These are phyloP conservation scores for Acheta domesticus DNA, from an alignment of 2,888 invertebrate species.

Conservation along the genomic window DNA sequence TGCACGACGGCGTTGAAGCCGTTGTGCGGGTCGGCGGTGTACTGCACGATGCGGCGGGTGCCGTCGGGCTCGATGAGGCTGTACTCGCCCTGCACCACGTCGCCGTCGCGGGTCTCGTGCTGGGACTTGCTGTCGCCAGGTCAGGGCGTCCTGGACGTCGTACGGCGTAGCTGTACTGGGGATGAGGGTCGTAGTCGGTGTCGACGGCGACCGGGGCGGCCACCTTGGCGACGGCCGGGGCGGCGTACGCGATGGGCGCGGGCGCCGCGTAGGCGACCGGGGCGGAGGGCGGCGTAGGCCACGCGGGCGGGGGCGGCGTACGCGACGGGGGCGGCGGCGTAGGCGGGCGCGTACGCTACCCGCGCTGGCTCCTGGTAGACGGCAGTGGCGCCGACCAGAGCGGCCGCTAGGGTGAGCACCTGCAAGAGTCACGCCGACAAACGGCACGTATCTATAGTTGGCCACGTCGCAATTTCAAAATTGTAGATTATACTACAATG, in stretches of 20 bases:
- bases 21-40: conserved; percentile 36
- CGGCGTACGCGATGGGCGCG: background rate
- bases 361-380: conserved; percentile 24
- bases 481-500: too few relatives aligned
- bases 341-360: conserved; percentile 23
- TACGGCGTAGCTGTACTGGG: conserved; percentile 36
- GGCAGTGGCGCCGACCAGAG: conserved; percentile 29
- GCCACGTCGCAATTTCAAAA: too few relatives aligned
- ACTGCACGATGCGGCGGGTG: conserved; percentile 34
- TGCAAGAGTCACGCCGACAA: background rate
- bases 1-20: conserved; percentile 37
- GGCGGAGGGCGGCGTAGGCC: conserved; percentile 27
- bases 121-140: conserved; percentile 36
- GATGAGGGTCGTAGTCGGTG: conserved; percentile 36
- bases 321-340: conserved; percentile 27
- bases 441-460: too few relatives aligned
- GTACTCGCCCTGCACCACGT: conserved; percentile 35
- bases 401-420: conserved; percentile 19
- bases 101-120: conserved; percentile 34
- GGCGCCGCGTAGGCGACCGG: background rate
- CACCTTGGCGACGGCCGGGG: conserved; percentile 18
- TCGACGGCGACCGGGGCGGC: conserved; percentile 30
- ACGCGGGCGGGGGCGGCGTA: conserved; percentile 19
- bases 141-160: conserved; percentile 35
- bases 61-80: conserved; percentile 35